Percentiles rank a stretch among this genome's conserved stretches.
Evolutionary conservation across 2,888 invertebrate genomes (phyloP).

Genomic region (Drosophila subsilvestris): DNA sequence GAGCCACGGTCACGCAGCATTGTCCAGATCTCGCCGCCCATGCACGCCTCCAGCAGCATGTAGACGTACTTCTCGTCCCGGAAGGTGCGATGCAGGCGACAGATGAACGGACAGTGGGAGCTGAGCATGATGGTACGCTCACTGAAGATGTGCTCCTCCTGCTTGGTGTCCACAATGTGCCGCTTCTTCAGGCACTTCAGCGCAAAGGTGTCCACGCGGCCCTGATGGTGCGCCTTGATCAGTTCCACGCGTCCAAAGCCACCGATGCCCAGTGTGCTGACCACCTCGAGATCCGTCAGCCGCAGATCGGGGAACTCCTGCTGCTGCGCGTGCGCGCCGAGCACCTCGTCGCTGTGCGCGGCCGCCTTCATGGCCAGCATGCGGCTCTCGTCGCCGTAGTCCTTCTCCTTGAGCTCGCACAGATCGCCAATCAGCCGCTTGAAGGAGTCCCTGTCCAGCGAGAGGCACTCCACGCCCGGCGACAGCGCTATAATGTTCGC

Average conservation of each 20-base stretch:
- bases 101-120: constrained; percentile 85
- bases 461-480: constrained; percentile 93
- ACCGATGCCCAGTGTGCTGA: constrained; percentile 95
- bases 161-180: constrained; percentile 94
- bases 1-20: constrained; percentile 92
- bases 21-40: constrained; percentile 98
- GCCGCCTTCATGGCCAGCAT: constrained; percentile 83
- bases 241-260: constrained; percentile 96
- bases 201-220: constrained; percentile 87
- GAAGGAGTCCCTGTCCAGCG: constrained; percentile 91
- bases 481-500: constrained; percentile 96
- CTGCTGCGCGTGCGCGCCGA: constrained; percentile 81
- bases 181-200: constrained; percentile 95
- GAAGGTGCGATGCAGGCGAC: constrained; percentile 93
- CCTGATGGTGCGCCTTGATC: constrained; percentile 86
- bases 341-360: constrained; percentile 82
- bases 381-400: constrained; percentile 88
- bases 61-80: constrained; percentile 96
- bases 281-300: constrained; percentile 91
- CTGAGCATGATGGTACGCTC: constrained; percentile 93
- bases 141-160: constrained; percentile 94
- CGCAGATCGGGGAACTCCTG: constrained; percentile 88
- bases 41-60: constrained; percentile 96
- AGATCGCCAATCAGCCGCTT: constrained; percentile 91
- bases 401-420: constrained; percentile 89